Percentiles rank a stretch among this genome's conserved stretches.
These are phyloP conservation scores for Gallinago media DNA, from an alignment of 2,113 vertebrate species.

Conservation along the genomic window DNA sequence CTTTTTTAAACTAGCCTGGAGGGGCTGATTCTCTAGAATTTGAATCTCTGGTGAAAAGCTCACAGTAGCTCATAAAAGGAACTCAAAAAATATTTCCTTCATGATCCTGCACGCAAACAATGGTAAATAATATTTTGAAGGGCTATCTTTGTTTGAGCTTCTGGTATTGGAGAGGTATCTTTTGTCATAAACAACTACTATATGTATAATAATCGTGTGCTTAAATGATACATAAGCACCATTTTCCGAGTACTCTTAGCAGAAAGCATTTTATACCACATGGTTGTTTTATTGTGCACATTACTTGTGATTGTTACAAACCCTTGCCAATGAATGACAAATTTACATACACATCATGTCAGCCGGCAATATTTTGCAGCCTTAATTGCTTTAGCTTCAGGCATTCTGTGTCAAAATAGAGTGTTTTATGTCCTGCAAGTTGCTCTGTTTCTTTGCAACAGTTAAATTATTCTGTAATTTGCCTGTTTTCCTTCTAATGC, in stretches of 20 bases:
- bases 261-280: slow-evolving; percentile 75
- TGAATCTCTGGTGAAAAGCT: slow-evolving; percentile 17
- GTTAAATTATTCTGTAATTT: slow-evolving; percentile 87
- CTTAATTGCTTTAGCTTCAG: slow-evolving; percentile 88
- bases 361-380: slow-evolving; percentile 85
- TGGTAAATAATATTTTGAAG: slow-evolving; percentile 29
- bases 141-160: slow-evolving; percentile 21
- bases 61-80: background rate
- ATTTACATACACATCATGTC: slow-evolving; percentile 88
- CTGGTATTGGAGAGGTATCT: slow-evolving; percentile 2
- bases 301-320: slow-evolving; percentile 80
- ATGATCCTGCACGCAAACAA: slow-evolving; percentile 17
- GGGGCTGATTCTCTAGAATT: slow-evolving; percentile 7
- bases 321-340: slow-evolving; percentile 86
- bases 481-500: slow-evolving; percentile 82
- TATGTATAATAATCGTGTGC: slow-evolving; percentile 49
- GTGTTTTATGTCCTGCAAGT: slow-evolving; percentile 84
- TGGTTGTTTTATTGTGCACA: slow-evolving; percentile 75
- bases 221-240: slow-evolving; percentile 71
- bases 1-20: slow-evolving; percentile 18
- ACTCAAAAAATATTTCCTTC: slow-evolving; percentile 40
- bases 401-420: slow-evolving; percentile 83
- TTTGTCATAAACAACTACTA: slow-evolving; percentile 46
- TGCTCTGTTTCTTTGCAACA: slow-evolving; percentile 81
- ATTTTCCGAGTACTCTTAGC: slow-evolving; percentile 64